Evolutionary conservation across 2,113 vertebrate genomes (phyloP), one percentile per base, ranked within the genome.

Genomic region (Numida meleagris): DNA sequence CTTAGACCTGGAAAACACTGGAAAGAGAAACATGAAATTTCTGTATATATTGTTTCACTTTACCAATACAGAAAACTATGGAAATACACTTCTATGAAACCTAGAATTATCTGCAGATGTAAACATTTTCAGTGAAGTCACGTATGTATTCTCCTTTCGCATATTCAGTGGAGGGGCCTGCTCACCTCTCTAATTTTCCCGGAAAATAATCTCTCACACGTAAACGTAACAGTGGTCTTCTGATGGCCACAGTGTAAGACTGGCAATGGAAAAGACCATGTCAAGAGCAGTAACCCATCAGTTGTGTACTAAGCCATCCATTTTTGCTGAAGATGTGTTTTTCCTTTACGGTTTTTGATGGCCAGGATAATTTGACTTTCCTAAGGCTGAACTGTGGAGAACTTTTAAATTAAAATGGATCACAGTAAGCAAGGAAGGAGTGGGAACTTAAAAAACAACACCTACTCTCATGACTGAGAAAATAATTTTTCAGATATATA

Each of bases 401-500:
- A 38, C 33, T 68, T 79, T 15, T 17, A 78, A 84, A 72, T 1
- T 12, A 51, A 91, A 87, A 74, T 71, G 21, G 61, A 85, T 51
- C 12, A 82, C 4, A 5, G 12, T 40, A 63, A 63, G 36, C 24
- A 11, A 86, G 10, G 29, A 94, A 57, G 20, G 31, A 72, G 12
- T 38, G 9, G 20, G 33, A 82, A 46, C 18, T 4, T 21, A 10
- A 12, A 57, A n/a, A 33, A 6, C 19, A 57, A 57, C 4, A 33
- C 10, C 29, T 40, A 2, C n/a, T 70, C 79, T 53, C 9, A n/a
- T 36, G 34, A 82, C 11, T 0, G 0, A 59, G 14, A 31, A 83
- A 31, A 23, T 58, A n/a, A 5, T 68, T 89, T 86, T 65, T 62
- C 27, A 63, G 15, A 16, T 75, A 19, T 76, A 38, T 62, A 8